Evolutionary conservation across 1,140 invertebrate species (phyloP).

Genomic region (Chrysomallon squamiferum): DNA sequence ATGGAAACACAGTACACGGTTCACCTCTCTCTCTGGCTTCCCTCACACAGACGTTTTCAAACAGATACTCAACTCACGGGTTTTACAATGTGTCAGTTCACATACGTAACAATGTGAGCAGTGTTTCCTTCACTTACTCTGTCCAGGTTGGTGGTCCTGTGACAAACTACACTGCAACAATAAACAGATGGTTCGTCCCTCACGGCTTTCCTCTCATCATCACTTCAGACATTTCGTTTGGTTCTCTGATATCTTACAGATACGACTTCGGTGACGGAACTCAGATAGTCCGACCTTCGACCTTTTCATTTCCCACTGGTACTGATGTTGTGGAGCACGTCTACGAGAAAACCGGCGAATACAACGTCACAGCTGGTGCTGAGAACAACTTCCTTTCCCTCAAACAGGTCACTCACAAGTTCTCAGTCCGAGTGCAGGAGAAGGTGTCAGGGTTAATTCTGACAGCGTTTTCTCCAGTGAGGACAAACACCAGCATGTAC

Average conservation of each 20-base stretch:
- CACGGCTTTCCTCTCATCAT: neutral
- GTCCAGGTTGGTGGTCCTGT: conserved; percentile 2
- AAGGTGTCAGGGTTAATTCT: neutral
- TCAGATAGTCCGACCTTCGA: neutral
- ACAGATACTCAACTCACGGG: neutral
- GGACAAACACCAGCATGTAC: neutral
- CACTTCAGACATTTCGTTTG: neutral
- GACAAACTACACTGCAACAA: neutral
- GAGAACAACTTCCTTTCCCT: neutral
- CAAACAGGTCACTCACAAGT: neutral
- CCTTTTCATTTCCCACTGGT: neutral
- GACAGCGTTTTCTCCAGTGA: neutral
- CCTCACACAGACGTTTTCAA: neutral
- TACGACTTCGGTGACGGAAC: conserved; percentile 2
- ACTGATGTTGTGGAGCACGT: neutral
- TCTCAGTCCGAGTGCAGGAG: neutral
- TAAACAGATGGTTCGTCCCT: neutral
- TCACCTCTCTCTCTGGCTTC: neutral
- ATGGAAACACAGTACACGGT: neutral
- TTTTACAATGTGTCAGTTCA: neutral
- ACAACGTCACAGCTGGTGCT: neutral
- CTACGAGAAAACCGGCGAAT: neutral
- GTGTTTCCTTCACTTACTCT: neutral
- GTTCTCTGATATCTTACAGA: neutral
- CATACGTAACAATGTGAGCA: neutral